Conservation (phyloP, 2,113 vertebrate species). For the Columbina picui region DNA sequence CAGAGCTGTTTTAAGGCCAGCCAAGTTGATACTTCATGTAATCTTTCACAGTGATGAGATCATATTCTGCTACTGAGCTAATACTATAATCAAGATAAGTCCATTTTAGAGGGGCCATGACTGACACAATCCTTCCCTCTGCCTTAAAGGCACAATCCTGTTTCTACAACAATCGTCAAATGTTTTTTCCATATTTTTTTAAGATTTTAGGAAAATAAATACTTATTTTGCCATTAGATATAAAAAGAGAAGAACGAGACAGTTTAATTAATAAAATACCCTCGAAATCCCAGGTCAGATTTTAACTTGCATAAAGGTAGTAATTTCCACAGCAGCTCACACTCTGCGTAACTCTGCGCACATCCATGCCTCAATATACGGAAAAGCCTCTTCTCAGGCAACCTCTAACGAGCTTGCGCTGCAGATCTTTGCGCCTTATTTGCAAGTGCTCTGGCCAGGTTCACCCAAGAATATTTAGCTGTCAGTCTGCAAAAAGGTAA, state of each 20-base stretch:
- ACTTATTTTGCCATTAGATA: neutral
- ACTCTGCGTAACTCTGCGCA: neutral
- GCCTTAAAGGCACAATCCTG: conserved; percentile 23
- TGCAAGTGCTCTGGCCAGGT: neutral
- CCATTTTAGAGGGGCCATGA: conserved; percentile 19
- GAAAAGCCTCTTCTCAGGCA: neutral
- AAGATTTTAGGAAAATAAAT: neutral
- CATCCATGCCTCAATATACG: fast-evolving
- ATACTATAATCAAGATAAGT: conserved; percentile 64
- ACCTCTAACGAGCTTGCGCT: neutral
- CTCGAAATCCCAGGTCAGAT: neutral
- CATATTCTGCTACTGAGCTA: conserved; percentile 65
- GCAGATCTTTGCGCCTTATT: neutral
- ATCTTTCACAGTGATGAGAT: conserved; percentile 70
- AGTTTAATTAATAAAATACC: neutral
- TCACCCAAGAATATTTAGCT: neutral
- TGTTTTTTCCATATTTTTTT: neutral
- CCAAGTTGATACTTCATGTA: conserved; percentile 70
- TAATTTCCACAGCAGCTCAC: neutral
- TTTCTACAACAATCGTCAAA: neutral
- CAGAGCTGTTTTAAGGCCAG: conserved; percentile 53
- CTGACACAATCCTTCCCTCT: conserved; percentile 15
- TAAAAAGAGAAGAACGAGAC: neutral
- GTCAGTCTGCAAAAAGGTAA: neutral
- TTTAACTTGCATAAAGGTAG: neutral